Conservation (phyloP, 2,113 vertebrate species). For the Xyliphius kryptos region DNA sequence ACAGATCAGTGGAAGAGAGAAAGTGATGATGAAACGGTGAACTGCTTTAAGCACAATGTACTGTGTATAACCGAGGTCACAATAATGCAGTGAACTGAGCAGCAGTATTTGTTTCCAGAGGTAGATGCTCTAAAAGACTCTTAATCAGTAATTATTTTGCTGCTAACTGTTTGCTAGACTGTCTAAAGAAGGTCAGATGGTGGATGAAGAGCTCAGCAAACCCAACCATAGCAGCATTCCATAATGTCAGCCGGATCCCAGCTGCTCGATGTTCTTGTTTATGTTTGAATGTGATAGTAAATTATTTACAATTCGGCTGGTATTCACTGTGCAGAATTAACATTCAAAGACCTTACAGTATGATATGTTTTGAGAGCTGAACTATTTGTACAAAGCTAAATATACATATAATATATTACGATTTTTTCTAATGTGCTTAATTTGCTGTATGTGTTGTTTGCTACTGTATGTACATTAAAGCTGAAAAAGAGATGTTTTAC, state of each 20-base stretch:
- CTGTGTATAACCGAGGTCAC: conserved; percentile 19
- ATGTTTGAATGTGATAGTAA: conserved; percentile 37
- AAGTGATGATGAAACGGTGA: neutral
- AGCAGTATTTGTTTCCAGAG: conserved; percentile 18
- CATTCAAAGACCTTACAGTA: conserved; percentile 31
- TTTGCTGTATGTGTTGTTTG: conserved; percentile 47
- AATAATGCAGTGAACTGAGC: neutral
- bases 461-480: conserved; percentile 47
- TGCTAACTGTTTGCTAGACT: conserved; percentile 22
- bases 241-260: conserved; percentile 18
- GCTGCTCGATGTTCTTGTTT: conserved; percentile 29
- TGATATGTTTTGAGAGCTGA: conserved; percentile 33
- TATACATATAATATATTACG: conserved; percentile 47
- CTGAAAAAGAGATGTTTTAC: conserved; percentile 46
- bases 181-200: conserved; percentile 28
- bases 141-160: conserved; percentile 30
- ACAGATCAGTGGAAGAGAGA: conserved; percentile 11
- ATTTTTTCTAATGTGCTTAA: conserved; percentile 45
- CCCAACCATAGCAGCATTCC: too few relatives aligned
- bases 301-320: conserved; percentile 43
- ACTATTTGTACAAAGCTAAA: conserved; percentile 47
- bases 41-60: conserved; percentile 23
- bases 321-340: conserved; percentile 40
- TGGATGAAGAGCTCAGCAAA: neutral
- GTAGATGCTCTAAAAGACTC: conserved; percentile 13